Percentiles rank a stretch among this genome's conserved stretches.
These are phyloP conservation scores for Rapana venosa DNA, from an alignment of 2,888 invertebrate species.

Conservation along the genomic window DNA sequence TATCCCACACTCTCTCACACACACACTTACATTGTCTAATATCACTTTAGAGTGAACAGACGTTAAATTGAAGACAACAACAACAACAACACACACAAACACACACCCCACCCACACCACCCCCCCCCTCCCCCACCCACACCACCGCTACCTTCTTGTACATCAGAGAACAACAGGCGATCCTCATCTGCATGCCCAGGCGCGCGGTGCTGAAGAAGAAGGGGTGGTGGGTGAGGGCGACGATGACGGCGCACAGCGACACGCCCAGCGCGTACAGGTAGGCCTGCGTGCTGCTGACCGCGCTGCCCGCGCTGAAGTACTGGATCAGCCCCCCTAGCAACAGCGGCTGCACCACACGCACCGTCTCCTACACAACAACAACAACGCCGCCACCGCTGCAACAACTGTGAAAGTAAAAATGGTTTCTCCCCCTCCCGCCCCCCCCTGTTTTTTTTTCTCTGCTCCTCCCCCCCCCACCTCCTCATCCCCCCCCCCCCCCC, in stretches of 20 bases:
- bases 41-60: too few species aligned
- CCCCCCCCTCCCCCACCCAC: too few species aligned
- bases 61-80: too few species aligned
- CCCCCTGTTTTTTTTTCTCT: too few species aligned
- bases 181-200: constrained; percentile 86
- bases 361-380: constrained; percentile 68
- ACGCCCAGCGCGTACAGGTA: constrained; percentile 85
- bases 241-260: constrained; percentile 69
- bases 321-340: constrained; percentile 79
- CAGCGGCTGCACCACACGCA: constrained; percentile 78
- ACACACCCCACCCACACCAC: not conserved
- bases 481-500: too few species aligned
- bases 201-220: constrained; percentile 91
- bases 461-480: too few species aligned
- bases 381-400: not conserved
- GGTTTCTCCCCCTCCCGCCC: too few species aligned
- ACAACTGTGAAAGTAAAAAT: too few species aligned
- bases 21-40: too few species aligned
- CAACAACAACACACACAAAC: not conserved
- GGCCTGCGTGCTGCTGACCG: constrained; percentile 80
- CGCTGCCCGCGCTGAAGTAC: constrained; percentile 75
- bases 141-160: constrained; percentile 89
- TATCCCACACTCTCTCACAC: too few species aligned
- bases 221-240: constrained; percentile 87
- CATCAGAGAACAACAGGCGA: constrained; percentile 89